Evolutionary conservation across 2,888 invertebrate genomes (phyloP).

Genomic region (Pandemis heparana): DNA sequence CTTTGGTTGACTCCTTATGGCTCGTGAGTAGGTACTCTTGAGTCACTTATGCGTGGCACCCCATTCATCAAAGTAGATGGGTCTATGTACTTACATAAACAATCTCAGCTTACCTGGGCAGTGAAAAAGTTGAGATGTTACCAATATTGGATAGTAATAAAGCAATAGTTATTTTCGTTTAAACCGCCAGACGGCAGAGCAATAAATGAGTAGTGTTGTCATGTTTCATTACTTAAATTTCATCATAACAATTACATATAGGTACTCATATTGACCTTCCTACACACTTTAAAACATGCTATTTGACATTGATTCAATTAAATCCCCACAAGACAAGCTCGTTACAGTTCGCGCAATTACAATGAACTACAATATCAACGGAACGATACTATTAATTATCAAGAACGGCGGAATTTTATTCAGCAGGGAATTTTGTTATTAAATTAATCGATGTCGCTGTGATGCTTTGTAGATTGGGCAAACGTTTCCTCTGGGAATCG

Average conservation of each 20-base stretch:
- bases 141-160: neutral
- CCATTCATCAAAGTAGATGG: neutral
- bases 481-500: conserved; percentile 5
- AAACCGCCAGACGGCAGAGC: neutral
- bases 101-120: neutral
- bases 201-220: neutral
- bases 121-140: neutral
- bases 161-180: no score
- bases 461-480: conserved; percentile 15
- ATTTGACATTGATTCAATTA: conserved; percentile 11
- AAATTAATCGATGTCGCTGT: conserved; percentile 16
- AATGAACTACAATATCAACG: conserved; percentile 19
- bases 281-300: neutral
- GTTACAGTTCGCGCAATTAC: conserved; percentile 23
- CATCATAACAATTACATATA: neutral
- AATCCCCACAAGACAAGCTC: neutral
- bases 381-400: conserved; percentile 16
- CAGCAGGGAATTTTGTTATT: conserved; percentile 25
- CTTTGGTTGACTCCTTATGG: neutral
- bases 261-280: neutral
- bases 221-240: neutral
- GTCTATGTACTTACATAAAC: neutral
- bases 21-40: neutral
- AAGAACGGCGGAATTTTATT: conserved; percentile 14
- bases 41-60: neutral